Conservation (phyloP, 2,113 vertebrate genomes). For the Paralichthys olivaceus region DNA sequence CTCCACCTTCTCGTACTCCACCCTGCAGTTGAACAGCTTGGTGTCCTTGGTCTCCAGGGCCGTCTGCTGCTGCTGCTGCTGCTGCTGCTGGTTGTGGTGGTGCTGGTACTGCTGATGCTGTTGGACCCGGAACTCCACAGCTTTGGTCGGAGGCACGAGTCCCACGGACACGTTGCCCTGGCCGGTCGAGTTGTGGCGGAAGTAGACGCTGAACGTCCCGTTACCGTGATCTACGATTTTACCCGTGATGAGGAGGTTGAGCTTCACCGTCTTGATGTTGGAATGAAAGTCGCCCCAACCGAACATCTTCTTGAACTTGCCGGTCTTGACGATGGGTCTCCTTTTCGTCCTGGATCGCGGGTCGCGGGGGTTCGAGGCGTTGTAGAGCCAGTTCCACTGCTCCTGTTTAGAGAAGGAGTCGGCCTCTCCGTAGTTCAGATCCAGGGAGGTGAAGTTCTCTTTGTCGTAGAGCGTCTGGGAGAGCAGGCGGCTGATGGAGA, state of each 20-base stretch:
- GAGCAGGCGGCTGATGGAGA: conserved; percentile 92
- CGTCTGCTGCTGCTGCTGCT: conserved; percentile 91
- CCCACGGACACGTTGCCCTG: conserved; percentile 97
- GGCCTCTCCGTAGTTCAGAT: conserved; percentile 88
- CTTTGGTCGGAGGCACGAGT: conserved; percentile 95
- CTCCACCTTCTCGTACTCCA: conserved; percentile 98
- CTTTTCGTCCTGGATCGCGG: conserved; percentile 90
- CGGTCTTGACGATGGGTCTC: conserved; percentile 93
- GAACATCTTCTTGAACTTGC: conserved; percentile 99
- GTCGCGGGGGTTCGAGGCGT: conserved; percentile 87
- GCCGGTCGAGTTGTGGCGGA: conserved; percentile 97
- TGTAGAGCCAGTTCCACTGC: conserved; percentile 93
- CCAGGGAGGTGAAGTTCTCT: conserved; percentile 90
- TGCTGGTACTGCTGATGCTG: conserved; percentile 72
- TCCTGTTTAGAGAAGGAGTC: conserved; percentile 92
- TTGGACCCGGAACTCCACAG: conserved; percentile 93
- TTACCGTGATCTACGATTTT: conserved; percentile 99
- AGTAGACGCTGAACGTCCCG: conserved; percentile 98
- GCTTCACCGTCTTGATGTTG: conserved; percentile 96
- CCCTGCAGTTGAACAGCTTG: conserved; percentile 98
- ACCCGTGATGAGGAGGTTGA: conserved; percentile 97
- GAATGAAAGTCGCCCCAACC: conserved; percentile 99
- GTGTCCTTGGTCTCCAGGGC: conserved; percentile 97
- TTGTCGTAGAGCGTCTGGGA: conserved; percentile 90
- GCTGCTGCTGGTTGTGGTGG: conserved; percentile 67